Conservation (phyloP, 2,888 invertebrate species). For the Nezara viridula region DNA sequence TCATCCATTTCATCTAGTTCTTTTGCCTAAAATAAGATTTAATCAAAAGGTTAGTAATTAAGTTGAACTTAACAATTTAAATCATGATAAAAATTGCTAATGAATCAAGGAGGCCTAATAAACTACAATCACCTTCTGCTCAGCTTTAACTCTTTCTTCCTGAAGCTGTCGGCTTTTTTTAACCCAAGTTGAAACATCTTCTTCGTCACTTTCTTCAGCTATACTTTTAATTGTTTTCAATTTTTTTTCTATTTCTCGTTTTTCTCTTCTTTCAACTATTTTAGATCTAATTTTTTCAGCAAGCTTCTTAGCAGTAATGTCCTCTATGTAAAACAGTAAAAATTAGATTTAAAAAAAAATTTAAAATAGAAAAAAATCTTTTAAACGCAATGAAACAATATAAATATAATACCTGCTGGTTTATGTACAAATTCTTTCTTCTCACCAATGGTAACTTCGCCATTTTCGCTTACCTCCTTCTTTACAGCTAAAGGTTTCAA, state of each 20-base stretch:
- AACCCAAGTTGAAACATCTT: constrained; percentile 86
- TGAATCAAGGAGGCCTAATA: not conserved
- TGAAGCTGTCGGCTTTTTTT: constrained; percentile 82
- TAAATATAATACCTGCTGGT: constrained; percentile 74
- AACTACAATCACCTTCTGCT: constrained; percentile 76
- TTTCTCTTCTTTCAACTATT: constrained; percentile 83
- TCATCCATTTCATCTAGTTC: constrained; percentile 95
- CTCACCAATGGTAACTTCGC: constrained; percentile 67
- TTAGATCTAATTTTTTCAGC: constrained; percentile 87
- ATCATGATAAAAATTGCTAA: not conserved
- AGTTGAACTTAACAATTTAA: not conserved
- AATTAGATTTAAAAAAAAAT: constrained; percentile 32
- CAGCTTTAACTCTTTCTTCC: constrained; percentile 86
- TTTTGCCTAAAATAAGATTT: constrained; percentile 78
- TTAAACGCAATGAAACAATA: not conserved
- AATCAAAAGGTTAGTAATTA: not conserved
- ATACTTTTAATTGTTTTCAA: constrained; percentile 74
- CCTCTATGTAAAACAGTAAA: constrained; percentile 69
- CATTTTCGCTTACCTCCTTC: constrained; percentile 64
- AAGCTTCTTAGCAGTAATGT: constrained; percentile 79
- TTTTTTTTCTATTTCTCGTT: constrained; percentile 81
- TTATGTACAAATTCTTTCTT: constrained; percentile 84
- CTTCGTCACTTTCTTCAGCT: constrained; percentile 82
- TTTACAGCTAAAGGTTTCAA: constrained; percentile 87
- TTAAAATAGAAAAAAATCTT: not conserved